Conservation (phyloP, 1,140 invertebrate species). For the Ladona fulva region DNA sequence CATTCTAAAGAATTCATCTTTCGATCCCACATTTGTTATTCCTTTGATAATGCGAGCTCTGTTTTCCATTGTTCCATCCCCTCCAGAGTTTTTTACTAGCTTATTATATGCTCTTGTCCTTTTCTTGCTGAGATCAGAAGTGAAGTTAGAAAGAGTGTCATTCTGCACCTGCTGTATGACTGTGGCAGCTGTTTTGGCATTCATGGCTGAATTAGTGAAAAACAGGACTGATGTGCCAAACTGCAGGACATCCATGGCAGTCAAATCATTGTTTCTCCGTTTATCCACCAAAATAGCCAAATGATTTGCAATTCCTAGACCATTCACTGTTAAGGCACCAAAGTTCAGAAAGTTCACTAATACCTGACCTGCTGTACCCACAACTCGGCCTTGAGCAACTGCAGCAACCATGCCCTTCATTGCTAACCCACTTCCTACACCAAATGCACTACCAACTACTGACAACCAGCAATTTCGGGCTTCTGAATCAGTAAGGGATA, state of each 20-base stretch:
- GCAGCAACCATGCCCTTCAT: background rate
- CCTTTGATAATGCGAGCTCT: background rate
- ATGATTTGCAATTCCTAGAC: background rate
- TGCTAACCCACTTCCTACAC: background rate
- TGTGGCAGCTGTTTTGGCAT: background rate
- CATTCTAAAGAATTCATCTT: background rate
- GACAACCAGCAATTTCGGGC: background rate
- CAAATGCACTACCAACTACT: background rate
- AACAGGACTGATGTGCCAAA: background rate
- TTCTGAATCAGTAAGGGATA: background rate
- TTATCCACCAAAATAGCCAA: background rate
- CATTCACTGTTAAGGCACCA: background rate
- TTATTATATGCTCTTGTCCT: background rate
- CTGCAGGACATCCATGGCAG: background rate
- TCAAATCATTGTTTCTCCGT: background rate
- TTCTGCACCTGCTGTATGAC: background rate
- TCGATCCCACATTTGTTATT: background rate
- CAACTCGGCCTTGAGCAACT: background rate
- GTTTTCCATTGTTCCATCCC: background rate
- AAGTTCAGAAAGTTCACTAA: background rate
- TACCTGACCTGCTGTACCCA: background rate
- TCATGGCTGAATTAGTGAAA: background rate
- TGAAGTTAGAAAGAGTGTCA: background rate
- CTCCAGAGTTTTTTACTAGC: background rate
- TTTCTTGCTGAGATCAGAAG: background rate